phyloP scores from a whole-genome alignment of 2,113 vertebrate genomes.

The Mesocricetus auratus region DNA sequence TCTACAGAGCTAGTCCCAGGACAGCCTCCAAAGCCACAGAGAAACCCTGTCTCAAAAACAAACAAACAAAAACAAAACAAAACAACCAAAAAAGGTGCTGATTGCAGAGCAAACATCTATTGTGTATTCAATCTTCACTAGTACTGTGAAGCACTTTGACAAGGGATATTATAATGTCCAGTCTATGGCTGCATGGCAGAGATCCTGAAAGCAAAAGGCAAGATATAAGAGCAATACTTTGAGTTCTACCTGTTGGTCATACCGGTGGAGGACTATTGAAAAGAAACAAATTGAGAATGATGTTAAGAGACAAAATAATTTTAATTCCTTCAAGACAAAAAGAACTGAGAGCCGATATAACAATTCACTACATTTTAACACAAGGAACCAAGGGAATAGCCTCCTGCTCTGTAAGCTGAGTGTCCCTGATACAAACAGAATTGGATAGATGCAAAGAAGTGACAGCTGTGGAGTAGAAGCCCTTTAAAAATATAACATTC shows the following conservation, averaged over 20 bases:
- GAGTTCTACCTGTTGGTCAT: background rate
- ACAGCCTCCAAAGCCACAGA: no score
- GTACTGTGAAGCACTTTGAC: background rate
- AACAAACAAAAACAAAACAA: no score
- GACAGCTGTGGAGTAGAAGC: fast-evolving
- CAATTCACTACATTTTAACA: background rate
- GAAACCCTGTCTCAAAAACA: no score
- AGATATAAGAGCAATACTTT: background rate
- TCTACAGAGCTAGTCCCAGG: no score
- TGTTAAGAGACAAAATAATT: background rate
- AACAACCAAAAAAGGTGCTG: constrained; percentile 24
- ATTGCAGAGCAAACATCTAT: background rate
- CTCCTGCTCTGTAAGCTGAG: background rate
- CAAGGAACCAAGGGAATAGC: background rate
- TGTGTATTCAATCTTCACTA: background rate
- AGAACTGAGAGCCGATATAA: background rate
- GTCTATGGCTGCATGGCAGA: background rate
- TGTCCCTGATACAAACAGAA: background rate
- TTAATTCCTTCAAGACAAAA: background rate
- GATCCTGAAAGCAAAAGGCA: background rate
- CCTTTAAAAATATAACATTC: no score
- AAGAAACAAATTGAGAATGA: background rate
- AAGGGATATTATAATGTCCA: background rate
- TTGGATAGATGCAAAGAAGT: background rate
- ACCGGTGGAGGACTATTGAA: background rate